Evolutionary conservation across 53 echinoderm and acorn worm genomes (phyloP).

Genomic region (Luidia sarsii): DNA sequence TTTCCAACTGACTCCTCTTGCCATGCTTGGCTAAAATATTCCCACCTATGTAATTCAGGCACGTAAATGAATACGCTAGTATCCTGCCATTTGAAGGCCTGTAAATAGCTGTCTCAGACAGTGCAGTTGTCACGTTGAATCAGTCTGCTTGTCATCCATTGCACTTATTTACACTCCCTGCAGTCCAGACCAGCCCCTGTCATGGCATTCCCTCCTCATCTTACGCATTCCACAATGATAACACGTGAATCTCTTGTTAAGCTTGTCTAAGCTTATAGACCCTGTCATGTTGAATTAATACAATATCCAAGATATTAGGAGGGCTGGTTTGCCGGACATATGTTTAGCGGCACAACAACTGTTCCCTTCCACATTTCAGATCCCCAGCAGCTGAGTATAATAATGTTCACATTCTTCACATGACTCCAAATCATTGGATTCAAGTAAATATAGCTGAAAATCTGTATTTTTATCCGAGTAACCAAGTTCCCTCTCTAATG

Average conservation of each 20-base stretch:
- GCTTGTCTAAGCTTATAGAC: conserved; percentile 27
- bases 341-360: conserved; percentile 40
- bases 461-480: neutral
- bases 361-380: conserved; percentile 23
- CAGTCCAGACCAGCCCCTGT: conserved; percentile 22
- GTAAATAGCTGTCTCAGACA: conserved; percentile 25
- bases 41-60: no score
- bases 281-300: conserved; percentile 49
- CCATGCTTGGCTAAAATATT: no score
- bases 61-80: conserved; percentile 7
- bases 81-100: conserved; percentile 16
- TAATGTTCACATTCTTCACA: conserved; percentile 26
- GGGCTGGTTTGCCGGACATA: conserved; percentile 19
- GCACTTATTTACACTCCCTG: conserved; percentile 40
- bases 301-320: conserved; percentile 48
- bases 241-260: conserved; percentile 44
- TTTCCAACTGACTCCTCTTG: no score
- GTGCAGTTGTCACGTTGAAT: conserved; percentile 33
- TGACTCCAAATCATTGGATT: conserved; percentile 31
- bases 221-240: conserved; percentile 48
- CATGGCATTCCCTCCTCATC: conserved; percentile 28
- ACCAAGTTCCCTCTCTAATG: no score
- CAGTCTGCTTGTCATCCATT: conserved; percentile 23
- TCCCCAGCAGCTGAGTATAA: conserved; percentile 16
- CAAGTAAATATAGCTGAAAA: conserved; percentile 1